Conservation (phyloP, 1,140 invertebrate genomes). For the Eueides isabella region DNA sequence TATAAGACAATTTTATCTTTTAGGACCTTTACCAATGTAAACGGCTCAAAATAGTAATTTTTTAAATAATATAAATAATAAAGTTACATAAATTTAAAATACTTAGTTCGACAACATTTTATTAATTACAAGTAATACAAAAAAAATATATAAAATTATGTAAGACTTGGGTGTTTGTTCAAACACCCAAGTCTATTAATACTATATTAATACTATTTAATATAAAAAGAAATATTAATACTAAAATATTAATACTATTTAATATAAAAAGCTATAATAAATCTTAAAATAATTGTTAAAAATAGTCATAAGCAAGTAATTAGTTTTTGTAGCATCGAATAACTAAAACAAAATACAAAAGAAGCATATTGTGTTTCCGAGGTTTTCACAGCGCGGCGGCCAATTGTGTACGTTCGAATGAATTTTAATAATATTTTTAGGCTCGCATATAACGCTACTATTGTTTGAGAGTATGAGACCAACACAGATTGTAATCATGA, state of each 20-base stretch:
- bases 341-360: background rate
- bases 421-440: slow-evolving; percentile 13
- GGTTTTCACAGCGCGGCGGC: background rate
- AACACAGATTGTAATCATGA: background rate
- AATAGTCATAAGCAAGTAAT: background rate
- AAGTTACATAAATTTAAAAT: no score
- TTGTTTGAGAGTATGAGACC: background rate
- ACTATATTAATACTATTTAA: no score
- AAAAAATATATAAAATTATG: no score
- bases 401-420: background rate
- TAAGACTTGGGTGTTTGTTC: no score
- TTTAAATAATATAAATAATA: no score
- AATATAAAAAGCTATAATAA: background rate
- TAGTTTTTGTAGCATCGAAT: background rate
- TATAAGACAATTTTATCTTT: no score
- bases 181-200: no score
- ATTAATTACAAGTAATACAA: no score
- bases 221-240: no score
- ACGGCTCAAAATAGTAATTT: no score
- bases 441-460: background rate
- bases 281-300: background rate
- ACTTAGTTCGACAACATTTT: no score
- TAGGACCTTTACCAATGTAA: no score
- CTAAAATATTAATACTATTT: background rate
- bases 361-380: background rate